These are phyloP conservation scores for Agrochola lota DNA, from an alignment of 2,888 invertebrate genomes.

Conservation along the genomic window DNA sequence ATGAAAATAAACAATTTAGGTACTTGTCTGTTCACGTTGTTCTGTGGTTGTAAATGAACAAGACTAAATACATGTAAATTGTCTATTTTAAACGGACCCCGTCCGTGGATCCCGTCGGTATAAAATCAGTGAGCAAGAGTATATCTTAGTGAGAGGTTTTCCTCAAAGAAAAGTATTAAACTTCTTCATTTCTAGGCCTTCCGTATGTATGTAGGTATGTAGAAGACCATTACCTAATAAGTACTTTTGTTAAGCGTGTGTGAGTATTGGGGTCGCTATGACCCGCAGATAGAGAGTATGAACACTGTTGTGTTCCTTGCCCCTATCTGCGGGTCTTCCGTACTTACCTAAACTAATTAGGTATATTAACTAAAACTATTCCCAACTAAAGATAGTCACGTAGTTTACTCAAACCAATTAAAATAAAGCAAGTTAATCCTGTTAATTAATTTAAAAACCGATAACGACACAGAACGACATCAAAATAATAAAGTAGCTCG, in stretches of 20 bases:
- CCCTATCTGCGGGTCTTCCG: background rate
- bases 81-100: background rate
- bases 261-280: too few species aligned
- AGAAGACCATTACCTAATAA: background rate
- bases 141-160: background rate
- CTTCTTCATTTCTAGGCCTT: background rate
- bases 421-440: conserved; percentile 30
- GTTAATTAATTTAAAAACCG: conserved; percentile 38
- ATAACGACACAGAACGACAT: conserved; percentile 43
- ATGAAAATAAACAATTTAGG: background rate
- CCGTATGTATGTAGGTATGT: background rate
- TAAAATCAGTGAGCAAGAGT: too few species aligned
- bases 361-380: background rate
- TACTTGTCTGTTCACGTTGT: background rate
- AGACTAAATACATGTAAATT: background rate
- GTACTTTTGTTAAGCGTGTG: background rate
- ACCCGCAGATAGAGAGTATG: too few species aligned
- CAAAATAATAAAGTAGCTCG: conserved; percentile 57
- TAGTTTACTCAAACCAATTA: conserved; percentile 27
- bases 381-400: background rate
- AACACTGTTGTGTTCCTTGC: too few species aligned
- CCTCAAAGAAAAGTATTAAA: background rate
- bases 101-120: too few species aligned
- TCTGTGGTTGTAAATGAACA: background rate
- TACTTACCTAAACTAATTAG: background rate